Evolutionary conservation across 2,888 invertebrate species (phyloP), one percentile per base, ranked within the genome.

Genomic region (Hyposoter dolosus): DNA sequence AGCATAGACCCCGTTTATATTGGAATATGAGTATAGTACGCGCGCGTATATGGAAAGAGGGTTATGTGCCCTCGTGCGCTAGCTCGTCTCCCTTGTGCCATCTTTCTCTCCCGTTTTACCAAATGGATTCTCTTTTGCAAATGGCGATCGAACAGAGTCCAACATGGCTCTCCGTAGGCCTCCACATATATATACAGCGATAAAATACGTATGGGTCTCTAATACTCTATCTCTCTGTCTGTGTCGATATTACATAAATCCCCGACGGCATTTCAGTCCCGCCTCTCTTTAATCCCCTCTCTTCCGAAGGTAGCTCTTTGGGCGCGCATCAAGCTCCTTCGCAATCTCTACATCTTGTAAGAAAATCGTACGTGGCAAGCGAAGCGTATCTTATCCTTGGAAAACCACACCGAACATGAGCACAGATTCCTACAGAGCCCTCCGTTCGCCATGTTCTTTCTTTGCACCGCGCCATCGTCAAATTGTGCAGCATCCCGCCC

Each of bases 1-100:
- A 90, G 88, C 88, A 90, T 90, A 89, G 88, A 83, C 83, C 81
- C 87, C 92, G 91, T 91, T 91, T 92, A 91, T 90, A 90, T 91
- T 89, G 89, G 90, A 89, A 90, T 92, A 92, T 89, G 90, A 90
- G 91, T 86, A 86, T 82, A 81, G 81, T 53, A 45, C 75, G 50
- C 45, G 72, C 68, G 72, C 68, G 69, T 69, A 71, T 78, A 86
- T 82, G 88, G 86, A 87, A 87, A 85, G 82, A 85, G 88, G 87
- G 82, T 78, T 82, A 76, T 76, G 82, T 75, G 71, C 35, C 43
- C 71, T 53, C 32, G 50, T 50, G 5, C 63, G 15, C 28, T 28
- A 28, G 28, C 71, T 63, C 10, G 35, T 23, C 45, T 69, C 47
- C 28, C 28, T 43, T 17, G 45, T 47, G 35, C 40, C 45, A 47